Evolutionary conservation across 2,113 vertebrate genomes (phyloP), one percentile per base, ranked within the genome.

Genomic region (Acrocephalus arundinaceus): DNA sequence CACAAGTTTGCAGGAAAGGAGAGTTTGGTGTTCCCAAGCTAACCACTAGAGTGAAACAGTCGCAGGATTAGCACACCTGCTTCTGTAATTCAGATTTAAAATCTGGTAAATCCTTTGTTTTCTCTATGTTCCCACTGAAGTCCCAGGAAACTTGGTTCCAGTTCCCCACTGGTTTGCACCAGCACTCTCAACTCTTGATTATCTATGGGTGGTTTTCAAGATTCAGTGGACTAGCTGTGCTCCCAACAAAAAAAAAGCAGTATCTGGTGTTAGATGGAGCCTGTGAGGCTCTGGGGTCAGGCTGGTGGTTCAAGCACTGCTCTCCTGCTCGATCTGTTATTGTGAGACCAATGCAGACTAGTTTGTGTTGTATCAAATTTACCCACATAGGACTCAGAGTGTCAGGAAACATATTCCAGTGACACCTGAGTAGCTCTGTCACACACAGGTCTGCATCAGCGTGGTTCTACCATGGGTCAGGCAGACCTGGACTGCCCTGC

Each of bases 51-150:
- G 33, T 31, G 59, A 23, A 7, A 16, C 5, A 1, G 12, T 41
- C 75, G 35, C 45, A 92, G 59, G n/a, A 88, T 82, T 87, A 76
- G 21, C 35, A 90, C 63, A 84, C 18, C 76, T 91, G 73, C 48
- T 82, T 85, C 73, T 75, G 31, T 65, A 91, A 72, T 78, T 78
- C 65, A 74, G 16, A 49, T 31, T 84, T n/a, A 57, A 85, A 80
- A 18, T 35, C 37, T 43, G 11, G 18, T n/a, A 41, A 54, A 23
- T 66, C n/a, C 23, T 66, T 80, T 92, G 68, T 61, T 89, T 93
- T 67, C 59, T 75, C 27, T 61, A 59, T 0, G 0, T 49, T 80
- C 20, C 23, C 65, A 65, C 21, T 55, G 30, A 93, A 89, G 79
- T 52, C 65, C 5, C 35, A 57, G 43, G 15, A 84, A 74, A 57